phyloP scores from a whole-genome alignment of 2,113 vertebrate species.

The Sinocyclocheilus anshuiensis region DNA sequence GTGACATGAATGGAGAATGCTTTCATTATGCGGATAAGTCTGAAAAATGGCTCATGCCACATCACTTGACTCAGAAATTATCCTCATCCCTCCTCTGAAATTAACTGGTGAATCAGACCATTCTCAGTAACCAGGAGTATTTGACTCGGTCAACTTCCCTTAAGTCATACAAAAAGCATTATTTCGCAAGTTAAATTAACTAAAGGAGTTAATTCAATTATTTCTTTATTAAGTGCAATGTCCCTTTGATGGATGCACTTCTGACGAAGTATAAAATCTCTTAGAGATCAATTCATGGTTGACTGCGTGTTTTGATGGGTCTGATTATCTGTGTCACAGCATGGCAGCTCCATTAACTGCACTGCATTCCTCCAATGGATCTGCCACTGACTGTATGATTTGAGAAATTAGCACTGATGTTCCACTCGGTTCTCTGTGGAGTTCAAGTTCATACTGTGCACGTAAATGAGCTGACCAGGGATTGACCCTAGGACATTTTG shows the following conservation, averaged over 20 bases:
- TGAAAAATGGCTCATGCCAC: neutral
- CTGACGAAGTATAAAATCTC: neutral
- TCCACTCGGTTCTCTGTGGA: neutral
- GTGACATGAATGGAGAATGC: constrained; percentile 1
- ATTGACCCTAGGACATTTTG: neutral
- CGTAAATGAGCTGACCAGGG: neutral
- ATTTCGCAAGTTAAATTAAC: neutral
- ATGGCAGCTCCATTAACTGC: constrained; percentile 7
- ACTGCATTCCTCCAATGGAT: constrained; percentile 12
- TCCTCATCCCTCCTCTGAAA: constrained; percentile 8
- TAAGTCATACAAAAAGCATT: neutral
- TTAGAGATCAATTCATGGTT: neutral
- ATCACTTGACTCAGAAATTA: constrained; percentile 13
- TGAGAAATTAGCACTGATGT: neutral
- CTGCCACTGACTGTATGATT: neutral
- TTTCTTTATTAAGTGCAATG: neutral
- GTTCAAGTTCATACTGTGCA: neutral
- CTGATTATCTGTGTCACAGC: constrained; percentile 9
- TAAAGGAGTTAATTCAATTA: neutral
- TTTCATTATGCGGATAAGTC: constrained; percentile 4
- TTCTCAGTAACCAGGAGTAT: neutral
- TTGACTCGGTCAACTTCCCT: neutral
- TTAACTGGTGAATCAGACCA: neutral
- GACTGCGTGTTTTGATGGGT: neutral
- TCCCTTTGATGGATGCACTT: neutral